phyloP scores from a whole-genome alignment of 2,888 invertebrate species.

The Mycalesis mineus region DNA sequence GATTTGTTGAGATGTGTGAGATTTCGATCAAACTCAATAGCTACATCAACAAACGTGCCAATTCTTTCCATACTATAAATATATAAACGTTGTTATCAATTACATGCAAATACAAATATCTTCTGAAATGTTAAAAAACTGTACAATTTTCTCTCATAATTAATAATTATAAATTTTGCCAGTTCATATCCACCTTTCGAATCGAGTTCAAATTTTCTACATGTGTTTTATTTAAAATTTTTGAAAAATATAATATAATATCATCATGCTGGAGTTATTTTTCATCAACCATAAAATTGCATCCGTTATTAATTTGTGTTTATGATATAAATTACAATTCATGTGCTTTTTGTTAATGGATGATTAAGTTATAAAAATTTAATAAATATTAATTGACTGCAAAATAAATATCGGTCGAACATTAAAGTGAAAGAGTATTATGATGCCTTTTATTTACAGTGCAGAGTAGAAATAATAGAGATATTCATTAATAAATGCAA shows the following conservation, averaged over 20 bases:
- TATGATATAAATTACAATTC: neutral
- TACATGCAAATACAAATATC: conserved; percentile 17
- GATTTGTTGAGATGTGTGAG: conserved; percentile 12
- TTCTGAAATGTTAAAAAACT: neutral
- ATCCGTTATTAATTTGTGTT: conserved; percentile 1
- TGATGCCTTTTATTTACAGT: conserved; percentile 19
- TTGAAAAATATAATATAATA: conserved; percentile 9
- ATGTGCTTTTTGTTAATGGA: conserved; percentile 19
- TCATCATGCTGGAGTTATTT: conserved; percentile 20
- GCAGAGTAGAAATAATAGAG: conserved; percentile 12
- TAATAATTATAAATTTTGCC: neutral
- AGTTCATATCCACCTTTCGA: neutral
- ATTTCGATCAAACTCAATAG: conserved; percentile 5
- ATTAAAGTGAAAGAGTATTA: neutral
- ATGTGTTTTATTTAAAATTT: neutral
- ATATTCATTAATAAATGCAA: conserved; percentile 20
- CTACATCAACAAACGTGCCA: conserved; percentile 20
- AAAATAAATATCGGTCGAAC: neutral
- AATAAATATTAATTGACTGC: conserved; percentile 10
- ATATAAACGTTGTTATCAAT: conserved; percentile 1
- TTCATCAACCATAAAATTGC: conserved; percentile 4
- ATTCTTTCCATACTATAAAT: neutral
- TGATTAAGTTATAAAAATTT: conserved; percentile 14
- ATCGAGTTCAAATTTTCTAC: neutral
- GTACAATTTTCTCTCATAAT: conserved; percentile 11